phyloP scores from a whole-genome alignment of 2,113 vertebrate genomes.

The cat (Felis catus) region DNA sequence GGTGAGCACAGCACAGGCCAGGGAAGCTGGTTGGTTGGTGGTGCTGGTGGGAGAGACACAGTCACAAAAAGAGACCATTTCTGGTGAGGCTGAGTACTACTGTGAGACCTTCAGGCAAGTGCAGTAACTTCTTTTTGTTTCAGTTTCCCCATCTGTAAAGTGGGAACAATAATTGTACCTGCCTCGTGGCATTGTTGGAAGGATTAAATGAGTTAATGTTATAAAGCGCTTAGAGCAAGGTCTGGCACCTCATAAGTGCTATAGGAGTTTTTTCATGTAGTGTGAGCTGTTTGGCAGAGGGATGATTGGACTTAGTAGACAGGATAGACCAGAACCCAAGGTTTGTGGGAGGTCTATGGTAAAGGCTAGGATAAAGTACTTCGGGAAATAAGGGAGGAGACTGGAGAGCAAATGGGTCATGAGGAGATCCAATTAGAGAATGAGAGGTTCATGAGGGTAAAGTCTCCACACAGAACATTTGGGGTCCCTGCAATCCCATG shows the following conservation, averaged over 20 bases:
- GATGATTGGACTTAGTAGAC: neutral
- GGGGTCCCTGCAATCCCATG: neutral
- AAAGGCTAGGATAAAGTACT: neutral
- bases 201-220: neutral
- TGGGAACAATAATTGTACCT: neutral
- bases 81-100: neutral
- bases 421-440: neutral
- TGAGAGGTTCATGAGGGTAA: neutral
- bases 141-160: neutral
- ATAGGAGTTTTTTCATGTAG: neutral
- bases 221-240: neutral
- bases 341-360: neutral
- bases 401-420: neutral
- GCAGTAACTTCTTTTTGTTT: neutral
- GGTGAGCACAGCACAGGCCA: slow-evolving; percentile 81
- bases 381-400: neutral
- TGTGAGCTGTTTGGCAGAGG: neutral
- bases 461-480: neutral
- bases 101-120: neutral
- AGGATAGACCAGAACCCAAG: neutral
- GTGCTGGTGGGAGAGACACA: slow-evolving; percentile 5
- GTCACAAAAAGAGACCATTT: neutral
- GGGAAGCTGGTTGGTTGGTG: slow-evolving; percentile 79
- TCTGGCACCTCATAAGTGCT: neutral
- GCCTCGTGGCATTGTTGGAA: neutral